Evolutionary conservation across 2,888 invertebrate genomes (phyloP).

Genomic region (Nebria salina): DNA sequence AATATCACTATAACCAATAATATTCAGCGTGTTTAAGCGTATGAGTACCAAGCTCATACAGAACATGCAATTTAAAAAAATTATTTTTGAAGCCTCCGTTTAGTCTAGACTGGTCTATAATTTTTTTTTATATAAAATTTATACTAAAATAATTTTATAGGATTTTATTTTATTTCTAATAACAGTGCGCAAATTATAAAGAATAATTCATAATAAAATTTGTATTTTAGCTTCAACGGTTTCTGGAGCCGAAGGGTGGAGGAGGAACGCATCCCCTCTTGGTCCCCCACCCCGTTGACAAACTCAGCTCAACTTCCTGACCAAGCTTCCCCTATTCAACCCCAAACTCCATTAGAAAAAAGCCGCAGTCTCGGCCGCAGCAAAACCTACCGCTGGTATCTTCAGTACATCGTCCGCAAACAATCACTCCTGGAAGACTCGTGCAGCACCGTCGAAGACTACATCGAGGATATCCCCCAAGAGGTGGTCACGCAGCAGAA

Average conservation of each 20-base stretch:
- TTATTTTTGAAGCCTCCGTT: too few species aligned
- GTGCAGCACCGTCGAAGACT: slow-evolving; percentile 19
- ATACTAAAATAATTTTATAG: too few species aligned
- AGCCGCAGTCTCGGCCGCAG: slow-evolving; percentile 15
- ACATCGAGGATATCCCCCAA: slow-evolving; percentile 41
- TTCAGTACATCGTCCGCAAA: slow-evolving; percentile 36
- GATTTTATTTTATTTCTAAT: neutral
- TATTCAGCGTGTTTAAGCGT: neutral
- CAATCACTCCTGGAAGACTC: slow-evolving; percentile 18
- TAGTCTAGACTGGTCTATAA: too few species aligned
- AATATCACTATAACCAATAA: neutral
- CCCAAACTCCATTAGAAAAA: neutral
- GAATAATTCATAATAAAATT: neutral
- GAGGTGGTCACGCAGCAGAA: slow-evolving; percentile 50
- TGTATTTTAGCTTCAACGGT: slow-evolving; percentile 56
- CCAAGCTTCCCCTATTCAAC: slow-evolving; percentile 10
- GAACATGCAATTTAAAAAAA: too few species aligned
- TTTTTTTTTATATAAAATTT: too few species aligned
- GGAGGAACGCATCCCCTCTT: slow-evolving; percentile 52
- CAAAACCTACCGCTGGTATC: slow-evolving; percentile 37
- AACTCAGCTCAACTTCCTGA: slow-evolving; percentile 28
- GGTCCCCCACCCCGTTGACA: slow-evolving; percentile 36
- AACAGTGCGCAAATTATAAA: neutral
- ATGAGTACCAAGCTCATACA: too few species aligned
- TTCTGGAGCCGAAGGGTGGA: slow-evolving; percentile 57